These are phyloP conservation scores for Anthrax anthrax DNA, from an alignment of 2,888 invertebrate genomes.

Conservation along the genomic window DNA sequence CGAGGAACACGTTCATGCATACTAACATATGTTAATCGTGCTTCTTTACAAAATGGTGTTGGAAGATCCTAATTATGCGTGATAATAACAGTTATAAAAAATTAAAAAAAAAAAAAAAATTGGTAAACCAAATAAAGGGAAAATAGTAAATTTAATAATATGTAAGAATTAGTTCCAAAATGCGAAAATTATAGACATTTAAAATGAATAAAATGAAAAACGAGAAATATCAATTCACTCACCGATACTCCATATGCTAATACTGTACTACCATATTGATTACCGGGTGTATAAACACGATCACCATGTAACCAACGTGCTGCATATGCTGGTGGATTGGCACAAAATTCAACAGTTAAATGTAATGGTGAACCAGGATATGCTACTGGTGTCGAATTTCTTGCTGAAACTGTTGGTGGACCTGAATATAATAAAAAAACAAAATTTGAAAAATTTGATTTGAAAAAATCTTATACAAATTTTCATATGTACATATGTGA, in stretches of 20 bases:
- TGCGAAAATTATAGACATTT: no score
- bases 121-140: no score
- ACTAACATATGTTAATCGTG: slow-evolving; percentile 34
- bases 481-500: no score
- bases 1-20: slow-evolving; percentile 35
- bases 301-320: slow-evolving; percentile 35
- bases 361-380: slow-evolving; percentile 53
- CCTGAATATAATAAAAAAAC: slow-evolving; percentile 37
- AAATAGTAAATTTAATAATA: no score
- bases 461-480: no score
- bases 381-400: slow-evolving; percentile 50
- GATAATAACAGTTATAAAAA: no score
- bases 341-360: slow-evolving; percentile 59
- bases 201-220: not conserved
- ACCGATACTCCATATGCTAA: slow-evolving; percentile 35
- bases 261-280: slow-evolving; percentile 34
- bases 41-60: slow-evolving; percentile 35
- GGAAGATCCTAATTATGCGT: slow-evolving; percentile 26
- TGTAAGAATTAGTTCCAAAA: no score
- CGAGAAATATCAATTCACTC: slow-evolving; percentile 11
- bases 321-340: slow-evolving; percentile 48
- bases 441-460: not conserved
- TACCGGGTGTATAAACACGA: slow-evolving; percentile 34
- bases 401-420: slow-evolving; percentile 49
- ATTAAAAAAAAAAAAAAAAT: no score